Percentiles rank a stretch among this genome's conserved stretches.
Conservation (phyloP, 1,140 invertebrate genomes). For the Tetramorium parvispinum region DNA sequence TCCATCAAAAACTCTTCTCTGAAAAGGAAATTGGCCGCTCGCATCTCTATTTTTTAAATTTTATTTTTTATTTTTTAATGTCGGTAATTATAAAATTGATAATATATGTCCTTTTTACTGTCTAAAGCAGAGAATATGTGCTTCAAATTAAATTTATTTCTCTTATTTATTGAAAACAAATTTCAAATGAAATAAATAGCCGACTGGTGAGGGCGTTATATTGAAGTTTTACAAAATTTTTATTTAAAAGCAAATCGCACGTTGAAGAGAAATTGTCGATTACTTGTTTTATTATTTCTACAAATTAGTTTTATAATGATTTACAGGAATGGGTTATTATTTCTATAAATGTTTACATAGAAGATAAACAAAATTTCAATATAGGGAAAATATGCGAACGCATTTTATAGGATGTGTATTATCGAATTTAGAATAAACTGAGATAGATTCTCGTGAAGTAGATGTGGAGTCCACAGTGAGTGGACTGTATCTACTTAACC, state of each 20-base stretch:
- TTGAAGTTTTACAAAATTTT: too few species aligned
- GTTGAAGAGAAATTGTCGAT: background rate
- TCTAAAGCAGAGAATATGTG: too few species aligned
- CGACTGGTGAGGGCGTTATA: too few species aligned
- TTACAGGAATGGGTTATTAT: background rate
- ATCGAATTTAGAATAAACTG: constrained; percentile 13
- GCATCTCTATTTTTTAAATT: too few species aligned
- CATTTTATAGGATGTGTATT: background rate
- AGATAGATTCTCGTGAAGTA: background rate
- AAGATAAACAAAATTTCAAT: constrained; percentile 3
- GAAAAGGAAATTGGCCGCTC: too few species aligned
- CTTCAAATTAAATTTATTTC: too few species aligned
- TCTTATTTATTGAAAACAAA: too few species aligned
- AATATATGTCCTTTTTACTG: too few species aligned
- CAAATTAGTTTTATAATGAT: background rate
- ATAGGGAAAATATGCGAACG: background rate
- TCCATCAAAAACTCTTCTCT: too few species aligned
- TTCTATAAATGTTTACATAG: background rate
- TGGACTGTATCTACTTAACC: background rate
- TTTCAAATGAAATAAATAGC: too few species aligned
- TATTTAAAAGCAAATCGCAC: background rate
- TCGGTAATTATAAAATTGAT: too few species aligned
- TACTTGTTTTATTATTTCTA: background rate
- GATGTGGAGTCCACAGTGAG: background rate
- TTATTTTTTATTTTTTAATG: too few species aligned